Base-by-base conservation (phyloP, 2,888 invertebrate species). In the Bembecia ichneumoniformis region DNA sequence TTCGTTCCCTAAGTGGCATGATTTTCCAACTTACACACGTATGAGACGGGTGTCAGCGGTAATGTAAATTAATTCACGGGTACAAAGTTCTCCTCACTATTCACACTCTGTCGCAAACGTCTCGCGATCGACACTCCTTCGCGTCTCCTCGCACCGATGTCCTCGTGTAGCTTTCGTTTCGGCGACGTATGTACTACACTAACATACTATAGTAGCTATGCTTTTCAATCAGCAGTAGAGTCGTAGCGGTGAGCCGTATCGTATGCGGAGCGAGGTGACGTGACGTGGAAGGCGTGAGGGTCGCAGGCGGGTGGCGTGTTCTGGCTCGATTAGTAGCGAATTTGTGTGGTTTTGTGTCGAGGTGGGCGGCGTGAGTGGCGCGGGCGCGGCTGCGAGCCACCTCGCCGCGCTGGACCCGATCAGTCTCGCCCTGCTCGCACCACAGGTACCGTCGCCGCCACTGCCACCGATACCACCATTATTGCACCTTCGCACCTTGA, bases 341-440 rank as follows among this genome's bases (percentile, higher is more conserved):
- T 84, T 81, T 84, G 82, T 87, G 83, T 86, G 84, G 82, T 86
- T 83, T 79, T 88, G 88, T 88, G 87, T 87, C 78, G 88, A 89
- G 89, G 88, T 89, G 84, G 88, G 89, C 75, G 88, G 88, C 82
- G 76, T 88, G 83, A 82, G 84, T 82, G 84, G 84, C 74, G 78
- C 87, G 72, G 83, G 83, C 66, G 88, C 87, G 67, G 87, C 87
- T 62, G 82, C 87, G 71, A 77, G 87, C 74, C 89, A 88, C 77
- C 87, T 87, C 80, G 76, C 88, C 73, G 88, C 87, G 72, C 79
- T 88, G 81, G 87, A 88, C 79, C 88, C 88, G 74, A 81, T 88
- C 83, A 83, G 82, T 74, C 84, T 87, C 74, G 87, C 87, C 67
- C 77, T 86, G 78, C 86, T 87, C 78, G 82, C 84, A 65, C 87